Evolutionary conservation across 2,113 vertebrate species (phyloP), one percentile per base, ranked within the genome.

Genomic region (Trochalopteron elliotii): DNA sequence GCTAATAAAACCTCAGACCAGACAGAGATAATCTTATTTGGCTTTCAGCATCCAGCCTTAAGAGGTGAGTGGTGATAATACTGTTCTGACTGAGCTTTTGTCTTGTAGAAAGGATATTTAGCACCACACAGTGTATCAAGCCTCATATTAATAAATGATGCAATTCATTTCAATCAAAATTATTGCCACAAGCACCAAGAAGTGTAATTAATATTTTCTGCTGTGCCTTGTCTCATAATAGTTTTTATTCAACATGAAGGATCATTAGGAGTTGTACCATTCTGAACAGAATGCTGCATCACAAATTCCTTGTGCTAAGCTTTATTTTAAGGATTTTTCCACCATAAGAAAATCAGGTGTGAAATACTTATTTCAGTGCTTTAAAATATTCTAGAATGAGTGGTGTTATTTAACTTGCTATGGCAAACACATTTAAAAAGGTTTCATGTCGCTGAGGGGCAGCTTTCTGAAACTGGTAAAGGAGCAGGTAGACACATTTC

Each of bases 131-230:
- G 25, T 53, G 37, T 69, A 93, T 71, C 74, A 79, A 89, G 77
- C 78, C 81, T 93, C 56, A 44, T 21, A 60, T 89, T 91, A 95
- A 91, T 87, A 93, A 93, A 87, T 65, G 4, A 83, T 79, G 57
- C 31, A 40, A 82, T 95, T 94, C 9, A 72, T 91, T 93, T 91
- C 31, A 79, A 56, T 63, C 49, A 64, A 31, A 87, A 87, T 84
- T 85, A 91, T 59, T 95, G 91, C 93, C 80, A 92, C 39, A 71
- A 94, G 86, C 80, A 78, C 47, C 64, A 81, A 55, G 60, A 91
- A 76, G 12, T 89, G 60, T 92, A 95, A 92, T 96, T 91, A 95
- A 71, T 86, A 81, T 83, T 80, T 84, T 81, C 72, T 84, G 45
- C 33, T 68, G 59, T 6, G 5, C 35, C 49, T 72, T 68, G 56